Conservation (phyloP, 2,113 vertebrate species). For the Emydura subglobosa region DNA sequence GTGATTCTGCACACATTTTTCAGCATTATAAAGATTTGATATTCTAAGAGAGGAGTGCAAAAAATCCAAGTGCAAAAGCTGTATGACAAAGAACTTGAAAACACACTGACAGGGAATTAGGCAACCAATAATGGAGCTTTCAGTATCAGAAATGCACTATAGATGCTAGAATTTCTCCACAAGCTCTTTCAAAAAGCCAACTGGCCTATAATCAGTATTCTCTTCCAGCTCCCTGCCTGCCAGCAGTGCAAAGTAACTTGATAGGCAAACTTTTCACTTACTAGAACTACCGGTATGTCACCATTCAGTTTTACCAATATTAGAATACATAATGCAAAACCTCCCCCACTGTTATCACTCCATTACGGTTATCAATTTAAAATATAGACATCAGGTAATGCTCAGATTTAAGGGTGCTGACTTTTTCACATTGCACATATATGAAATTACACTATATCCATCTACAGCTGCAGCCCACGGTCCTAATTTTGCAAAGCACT, state of each 20-base stretch:
- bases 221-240: background rate
- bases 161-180: background rate
- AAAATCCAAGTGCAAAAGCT: background rate
- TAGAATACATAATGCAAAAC: background rate
- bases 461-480: background rate
- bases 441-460: background rate
- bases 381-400: background rate
- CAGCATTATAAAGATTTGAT: background rate
- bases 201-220: fast-evolving
- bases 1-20: background rate
- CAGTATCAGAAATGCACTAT: background rate
- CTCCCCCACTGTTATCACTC: background rate
- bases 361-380: background rate
- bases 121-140: background rate
- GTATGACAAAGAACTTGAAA: background rate
- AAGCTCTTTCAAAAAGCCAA: background rate
- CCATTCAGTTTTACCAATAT: background rate
- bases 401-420: background rate
- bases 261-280: background rate
- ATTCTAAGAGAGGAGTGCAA: background rate
- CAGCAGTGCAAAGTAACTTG: background rate
- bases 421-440: background rate
- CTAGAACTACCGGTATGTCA: background rate
- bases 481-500: background rate
- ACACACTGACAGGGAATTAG: background rate